Evolutionary conservation across 2,113 vertebrate species (phyloP), one percentile per base, ranked within the genome.

Genomic region (Cyphomyrus discorhynchus): DNA sequence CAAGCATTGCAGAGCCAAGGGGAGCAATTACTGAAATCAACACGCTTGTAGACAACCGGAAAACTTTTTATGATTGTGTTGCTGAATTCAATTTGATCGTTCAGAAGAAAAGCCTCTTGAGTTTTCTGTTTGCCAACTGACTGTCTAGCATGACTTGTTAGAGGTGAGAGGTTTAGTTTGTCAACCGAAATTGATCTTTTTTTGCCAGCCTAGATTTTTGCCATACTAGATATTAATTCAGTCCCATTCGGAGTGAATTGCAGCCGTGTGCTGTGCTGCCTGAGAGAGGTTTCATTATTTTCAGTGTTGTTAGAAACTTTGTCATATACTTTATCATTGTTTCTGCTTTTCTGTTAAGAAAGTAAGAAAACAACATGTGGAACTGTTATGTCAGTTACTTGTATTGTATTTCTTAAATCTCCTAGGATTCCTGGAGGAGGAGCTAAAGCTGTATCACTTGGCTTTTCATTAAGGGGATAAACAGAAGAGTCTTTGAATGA

Each of bases 1-100:
- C 42, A 74, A 89, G 70, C 88, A 82, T 31, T 80, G n/a, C 88
- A 82, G 5, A 53, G 24, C 47, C 49, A 70, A 89, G 70, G 66
- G 88, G 88, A 27, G 46, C 70, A 52, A 80, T 80, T 89, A 89
- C 70, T 53, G 6, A 46, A 39, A 80, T 80, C 47, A 80, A 50
- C 88, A 82, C 39, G 88, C 88, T 62, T 74, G 58, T 46, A 50
- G 62, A 70, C 58, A 66, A 77, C 31, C 74, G 10, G 74, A 80
- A 80, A 24, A 45, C 15, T 84, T 84, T 84, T 84, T 47, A 49
- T 89, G 52, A 89, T 50, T 82, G 70, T 82, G 88, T 17, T 35
- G 70, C 88, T 89, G 66, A 74, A 47, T n/a, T 88, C 62, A 74
- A 5, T 11, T 24, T 66, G 10, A 70, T 74, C 21, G 49, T 45